Evolutionary conservation across 2,797 vertebrate genomes (phyloP).

Genomic region (Schizopygopsis malacanthus): DNA sequence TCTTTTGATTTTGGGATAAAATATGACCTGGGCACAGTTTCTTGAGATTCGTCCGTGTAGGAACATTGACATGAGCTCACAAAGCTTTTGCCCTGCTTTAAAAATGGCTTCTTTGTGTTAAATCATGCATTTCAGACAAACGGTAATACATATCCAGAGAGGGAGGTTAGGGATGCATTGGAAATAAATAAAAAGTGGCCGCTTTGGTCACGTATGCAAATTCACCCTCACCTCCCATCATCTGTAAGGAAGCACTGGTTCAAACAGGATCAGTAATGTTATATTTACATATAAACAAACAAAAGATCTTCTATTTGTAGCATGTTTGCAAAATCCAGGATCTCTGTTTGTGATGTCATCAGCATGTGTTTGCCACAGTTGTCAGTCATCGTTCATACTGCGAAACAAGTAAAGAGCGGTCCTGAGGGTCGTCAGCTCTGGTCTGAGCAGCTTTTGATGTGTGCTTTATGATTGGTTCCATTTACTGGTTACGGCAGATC

Average conservation of each 20-base stretch:
- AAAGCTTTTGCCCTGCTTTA: constrained; percentile 39
- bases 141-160: constrained; percentile 42
- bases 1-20: neutral
- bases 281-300: constrained; percentile 58
- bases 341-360: constrained; percentile 29
- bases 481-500: constrained; percentile 5
- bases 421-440: constrained; percentile 39
- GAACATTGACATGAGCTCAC: constrained; percentile 44
- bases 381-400: constrained; percentile 14
- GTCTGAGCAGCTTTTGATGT: constrained; percentile 18
- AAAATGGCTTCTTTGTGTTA: constrained; percentile 45
- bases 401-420: constrained; percentile 36
- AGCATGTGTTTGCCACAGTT: constrained; percentile 9
- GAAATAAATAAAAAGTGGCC: constrained; percentile 36
- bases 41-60: neutral
- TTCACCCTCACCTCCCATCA: constrained; percentile 17
- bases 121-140: constrained; percentile 60
- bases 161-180: constrained; percentile 23
- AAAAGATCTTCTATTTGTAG: neutral
- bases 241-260: constrained; percentile 56
- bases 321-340: constrained; percentile 28
- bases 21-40: constrained; percentile 1
- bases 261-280: constrained; percentile 46
- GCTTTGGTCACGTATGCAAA: neutral
- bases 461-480: constrained; percentile 37